Evolutionary conservation across 1,140 invertebrate species (phyloP), one percentile per base, ranked within the genome.

Genomic region (Lethocerus indicus): DNA sequence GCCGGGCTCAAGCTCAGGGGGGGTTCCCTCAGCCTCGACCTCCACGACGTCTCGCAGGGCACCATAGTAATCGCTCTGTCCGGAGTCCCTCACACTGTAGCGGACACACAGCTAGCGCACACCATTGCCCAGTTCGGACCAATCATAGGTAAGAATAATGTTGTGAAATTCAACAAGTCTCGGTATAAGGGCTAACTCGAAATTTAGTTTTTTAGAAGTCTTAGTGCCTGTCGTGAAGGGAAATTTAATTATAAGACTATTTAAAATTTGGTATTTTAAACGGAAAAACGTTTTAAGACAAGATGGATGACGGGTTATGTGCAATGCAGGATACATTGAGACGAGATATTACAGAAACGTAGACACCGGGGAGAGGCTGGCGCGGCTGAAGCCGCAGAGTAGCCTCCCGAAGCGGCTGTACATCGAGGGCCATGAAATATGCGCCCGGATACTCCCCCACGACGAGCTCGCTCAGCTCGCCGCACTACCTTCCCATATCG

Each of bases 281-380:
- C 9, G n/a, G 9, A 32, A 32, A 32, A 32, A n/a, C n/a, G 29
- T 32, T 9, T n/a, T n/a, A 9, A 9, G 29, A 32, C n/a, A 9
- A n/a, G 29, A 9, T 9, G 9, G 9, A 23, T 3, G 2, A 41
- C 3, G 2, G 18, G 13, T 20, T 24, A 42, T 42, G 21, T 16
- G 7, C 29, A 39, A 26, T 53, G n/a, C 54, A 62, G 61, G 61
- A 18, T 60, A 61, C 18, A 57, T 68, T 20, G 66, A 68, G 51
- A 57, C 65, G 14, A 56, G 65, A 16, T 59, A 64, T 37, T 67
- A 64, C 54, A 61, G 63, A 44, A 63, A 65, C 3, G 61, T 67
- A 9, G 64, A 67, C 54, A 67, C 66, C 13, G 65, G 67, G 13
- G 65, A 67, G 54, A 56, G 67, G 16, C 58, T 67, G 23, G 59